Evolutionary conservation across 2,888 invertebrate species (phyloP), one percentile per base, ranked within the genome.

Genomic region (Yponomeuta plumbellus): DNA sequence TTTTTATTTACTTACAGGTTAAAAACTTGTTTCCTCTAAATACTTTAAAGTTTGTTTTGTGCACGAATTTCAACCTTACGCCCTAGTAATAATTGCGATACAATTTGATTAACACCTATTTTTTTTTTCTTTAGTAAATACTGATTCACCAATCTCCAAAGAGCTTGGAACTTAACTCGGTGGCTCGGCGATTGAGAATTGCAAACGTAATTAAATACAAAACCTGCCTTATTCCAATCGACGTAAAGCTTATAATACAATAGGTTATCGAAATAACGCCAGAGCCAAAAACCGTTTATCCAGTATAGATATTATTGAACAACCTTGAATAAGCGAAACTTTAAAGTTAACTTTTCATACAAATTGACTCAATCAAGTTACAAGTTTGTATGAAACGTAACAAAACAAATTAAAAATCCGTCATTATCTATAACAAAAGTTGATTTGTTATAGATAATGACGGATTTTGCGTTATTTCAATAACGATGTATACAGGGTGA

Each of bases 1-100:
- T n/a, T 65, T 65, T 23, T 57, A 65, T 8, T 65, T 80, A 80
- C 83, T 83, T 83, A 80, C 62, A 72, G 80, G 78, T 78, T 76
- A 76, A 34, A 80, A 82, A 78, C 72, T 69, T 69, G 70, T 72
- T 71, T 75, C 77, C 77, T 77, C 81, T 86, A 84, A 84, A 86
- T 83, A 85, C 74, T 76, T 84, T 44, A 52, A 17, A 52, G 44
- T 52, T 52, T 52, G 44, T 52, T 81, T 88, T 89, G 89, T 89
- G 89, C 88, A 83, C 77, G 75, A 81, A 76, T 79, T 78, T 78
- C 77, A 75, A 79, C 70, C 84, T 86, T 86, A 86, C 66, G 68
- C 65, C 44, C 68, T 68, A 70, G 57, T 67, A 73, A 52, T 72
- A 76, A 78, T 69, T 80, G 80, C 79, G 76, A 75, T 82, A 78